These are phyloP conservation scores for Fistularia commersonii DNA, from an alignment of 2,797 vertebrate genomes.

Conservation along the genomic window DNA sequence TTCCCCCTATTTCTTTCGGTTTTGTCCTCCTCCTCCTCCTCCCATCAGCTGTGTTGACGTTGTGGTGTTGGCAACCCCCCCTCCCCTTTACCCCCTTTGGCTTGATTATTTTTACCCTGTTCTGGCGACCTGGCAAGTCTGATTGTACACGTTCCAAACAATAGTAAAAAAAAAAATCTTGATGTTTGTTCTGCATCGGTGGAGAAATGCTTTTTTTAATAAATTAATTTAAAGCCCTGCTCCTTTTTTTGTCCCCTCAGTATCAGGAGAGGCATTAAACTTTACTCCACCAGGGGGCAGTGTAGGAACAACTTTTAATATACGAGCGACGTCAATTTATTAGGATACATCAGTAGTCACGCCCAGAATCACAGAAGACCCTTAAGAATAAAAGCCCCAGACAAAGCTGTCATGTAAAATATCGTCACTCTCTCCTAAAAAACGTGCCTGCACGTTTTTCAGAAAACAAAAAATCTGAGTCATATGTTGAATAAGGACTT, in stretches of 20 bases:
- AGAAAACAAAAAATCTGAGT: too few species aligned
- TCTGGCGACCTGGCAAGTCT: slow-evolving; percentile 52
- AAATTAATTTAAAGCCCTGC: slow-evolving; percentile 81
- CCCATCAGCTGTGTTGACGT: slow-evolving; percentile 47
- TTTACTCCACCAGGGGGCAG: slow-evolving; percentile 26
- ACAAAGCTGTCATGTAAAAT: too few species aligned
- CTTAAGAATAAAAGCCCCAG: too few species aligned
- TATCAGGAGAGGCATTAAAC: background rate
- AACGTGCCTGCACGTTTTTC: too few species aligned
- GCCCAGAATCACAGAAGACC: too few species aligned
- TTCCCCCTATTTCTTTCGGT: background rate
- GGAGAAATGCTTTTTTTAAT: slow-evolving; percentile 75
- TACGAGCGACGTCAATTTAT: background rate
- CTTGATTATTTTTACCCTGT: slow-evolving; percentile 72
- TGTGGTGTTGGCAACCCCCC: slow-evolving; percentile 45
- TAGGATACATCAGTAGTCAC: too few species aligned
- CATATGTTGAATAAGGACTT: too few species aligned
- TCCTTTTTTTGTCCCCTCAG: background rate
- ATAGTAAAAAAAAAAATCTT: slow-evolving; percentile 55
- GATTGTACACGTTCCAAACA: slow-evolving; percentile 72
- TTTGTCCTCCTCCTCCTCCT: slow-evolving; percentile 1
- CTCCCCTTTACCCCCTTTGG: slow-evolving; percentile 20
- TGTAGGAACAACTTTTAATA: background rate
- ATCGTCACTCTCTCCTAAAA: too few species aligned
- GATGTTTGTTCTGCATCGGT: slow-evolving; percentile 78